Base-by-base conservation (phyloP, 2,797 vertebrate genomes). In the Garrulus glandarius region DNA sequence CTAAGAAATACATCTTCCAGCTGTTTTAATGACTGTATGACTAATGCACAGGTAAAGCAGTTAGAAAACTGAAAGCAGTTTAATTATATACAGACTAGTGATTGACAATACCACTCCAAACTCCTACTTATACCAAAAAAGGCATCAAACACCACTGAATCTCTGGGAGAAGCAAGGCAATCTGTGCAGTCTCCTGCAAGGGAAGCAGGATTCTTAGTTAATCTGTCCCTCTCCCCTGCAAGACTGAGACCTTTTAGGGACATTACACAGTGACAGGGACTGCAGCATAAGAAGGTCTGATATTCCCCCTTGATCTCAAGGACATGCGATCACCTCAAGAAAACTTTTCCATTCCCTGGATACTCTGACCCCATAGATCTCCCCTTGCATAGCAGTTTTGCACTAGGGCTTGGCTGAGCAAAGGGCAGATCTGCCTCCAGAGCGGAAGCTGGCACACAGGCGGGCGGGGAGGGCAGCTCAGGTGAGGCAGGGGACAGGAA, bases 81-180 rank as follows among this genome's bases (percentile, higher is more conserved):
- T 77, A 96, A 76, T 94, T 96, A 79, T 83, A 77, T 80, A 11
- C 32, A 82, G 81, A 27, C 57, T 71, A 41, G 68, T 41, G 68
- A 89, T 78, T 50, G 89, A 55, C 84, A 84, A 41, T 49, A 71
- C 17, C 32, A 22, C 53, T 76, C 37, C 64, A 80, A 80, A 56
- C 79, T 91, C 67, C 50, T 74, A 69, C 52, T 90, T 70, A 81
- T 93, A 96, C 92, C 92, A 92, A 95, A 96, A 95, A 95, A 93
- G 96, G 95, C 47, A 93, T 93, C 43, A 60, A 91, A 64, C 46
- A 57, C 24, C n/a, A 12, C 57, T 39, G 41, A 83, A 22, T 30
- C 20, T 52, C 71, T 46, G n/a, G 36, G 34, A 93, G 32, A 15
- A 67, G 41, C 1, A 8, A 84, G 44, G 26, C 26, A 49, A 26